phyloP scores from a whole-genome alignment of 1,140 invertebrate species.

The Bathynomus jamesi region DNA sequence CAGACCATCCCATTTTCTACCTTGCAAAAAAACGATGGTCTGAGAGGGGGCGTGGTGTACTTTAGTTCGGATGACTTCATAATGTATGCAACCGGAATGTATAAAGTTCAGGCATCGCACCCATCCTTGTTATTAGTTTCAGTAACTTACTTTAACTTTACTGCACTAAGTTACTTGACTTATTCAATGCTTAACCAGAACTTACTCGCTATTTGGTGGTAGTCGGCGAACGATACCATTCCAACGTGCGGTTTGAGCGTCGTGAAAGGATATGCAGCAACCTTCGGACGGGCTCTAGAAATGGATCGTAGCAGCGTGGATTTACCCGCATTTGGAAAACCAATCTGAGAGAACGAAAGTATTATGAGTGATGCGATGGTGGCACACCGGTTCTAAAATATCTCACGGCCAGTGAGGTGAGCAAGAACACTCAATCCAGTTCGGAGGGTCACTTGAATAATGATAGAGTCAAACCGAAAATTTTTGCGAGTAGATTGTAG shows the following conservation, averaged over 20 bases:
- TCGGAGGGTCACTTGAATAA: not conserved
- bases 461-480: not conserved
- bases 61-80: too few relatives aligned
- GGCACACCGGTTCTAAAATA: too few relatives aligned
- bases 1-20: too few relatives aligned
- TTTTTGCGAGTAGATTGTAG: too few relatives aligned
- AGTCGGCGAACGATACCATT: slow-evolving; percentile 86
- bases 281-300: slow-evolving; percentile 82
- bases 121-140: not conserved
- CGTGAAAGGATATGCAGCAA: slow-evolving; percentile 94
- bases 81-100: too few relatives aligned
- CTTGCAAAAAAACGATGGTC: too few relatives aligned
- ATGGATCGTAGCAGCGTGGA: slow-evolving; percentile 85
- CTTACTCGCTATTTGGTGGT: too few relatives aligned
- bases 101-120: not conserved
- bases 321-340: slow-evolving; percentile 95
- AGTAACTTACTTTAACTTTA: not conserved
- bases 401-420: too few relatives aligned
- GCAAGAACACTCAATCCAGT: too few relatives aligned
- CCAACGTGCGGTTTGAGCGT: slow-evolving; percentile 88
- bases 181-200: too few relatives aligned
- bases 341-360: slow-evolving; percentile 58
- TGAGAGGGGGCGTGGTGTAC: too few relatives aligned
- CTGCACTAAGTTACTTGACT: not conserved
- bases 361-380: not conserved